A percentile compares a stretch with the other conserved stretches of the same genome.
phyloP scores from a whole-genome alignment of 92 coral and sea anemone genomes.

The Phenganax stokvisi region DNA sequence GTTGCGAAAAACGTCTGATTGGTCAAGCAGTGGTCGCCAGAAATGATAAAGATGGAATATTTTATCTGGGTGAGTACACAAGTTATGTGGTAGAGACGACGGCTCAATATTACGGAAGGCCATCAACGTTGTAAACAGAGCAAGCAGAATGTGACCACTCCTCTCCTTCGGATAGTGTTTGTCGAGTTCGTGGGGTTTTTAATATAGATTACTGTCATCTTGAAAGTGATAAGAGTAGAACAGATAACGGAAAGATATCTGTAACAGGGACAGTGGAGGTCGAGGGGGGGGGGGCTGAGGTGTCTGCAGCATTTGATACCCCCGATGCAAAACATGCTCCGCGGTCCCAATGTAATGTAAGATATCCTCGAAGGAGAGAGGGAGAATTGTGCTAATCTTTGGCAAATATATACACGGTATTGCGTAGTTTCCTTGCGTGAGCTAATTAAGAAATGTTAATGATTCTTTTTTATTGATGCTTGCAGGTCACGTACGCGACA shows the following conservation, averaged over 20 bases:
- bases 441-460: background rate
- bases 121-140: background rate
- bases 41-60: constrained; percentile 82
- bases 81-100: background rate
- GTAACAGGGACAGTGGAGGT: too few species aligned
- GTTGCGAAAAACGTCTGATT: constrained; percentile 85
- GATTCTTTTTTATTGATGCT: too few species aligned
- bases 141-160: background rate
- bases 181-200: too few species aligned
- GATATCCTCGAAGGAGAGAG: too few species aligned
- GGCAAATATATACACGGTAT: too few species aligned
- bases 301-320: too few species aligned
- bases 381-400: too few species aligned
- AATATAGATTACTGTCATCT: too few species aligned
- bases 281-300: too few species aligned
- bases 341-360: too few species aligned
- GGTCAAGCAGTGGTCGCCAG: constrained; percentile 98
- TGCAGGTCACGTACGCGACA: constrained; percentile 82
- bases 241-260: background rate
- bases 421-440: background rate
- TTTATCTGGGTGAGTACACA: constrained; percentile 73
- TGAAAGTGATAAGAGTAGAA: background rate
- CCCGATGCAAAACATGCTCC: too few species aligned
- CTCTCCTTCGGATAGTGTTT: too few species aligned
- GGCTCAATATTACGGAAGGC: background rate